A percentile compares a stretch with the other conserved stretches of the same genome.
Evolutionary conservation across 2,888 invertebrate species (phyloP).

Genomic region (Onchidella celtica): DNA sequence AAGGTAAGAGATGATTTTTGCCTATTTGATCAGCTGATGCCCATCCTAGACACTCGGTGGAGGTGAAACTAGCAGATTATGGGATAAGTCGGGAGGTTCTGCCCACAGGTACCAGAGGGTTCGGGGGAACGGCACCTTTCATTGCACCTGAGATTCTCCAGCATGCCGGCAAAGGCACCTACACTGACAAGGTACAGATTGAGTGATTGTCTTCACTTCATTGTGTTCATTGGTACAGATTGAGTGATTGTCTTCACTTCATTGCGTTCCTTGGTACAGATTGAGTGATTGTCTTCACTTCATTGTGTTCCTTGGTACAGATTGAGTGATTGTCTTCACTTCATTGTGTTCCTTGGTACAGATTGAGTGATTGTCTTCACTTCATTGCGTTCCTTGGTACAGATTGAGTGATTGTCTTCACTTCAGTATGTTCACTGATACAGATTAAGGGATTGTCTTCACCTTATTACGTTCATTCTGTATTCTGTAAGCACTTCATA

Average conservation of each 20-base stretch:
- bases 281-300: neutral
- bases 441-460: neutral
- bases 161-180: conserved; percentile 98
- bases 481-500: no score
- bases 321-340: no score
- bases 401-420: no score
- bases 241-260: no score
- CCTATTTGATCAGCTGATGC: conserved; percentile 20
- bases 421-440: no score
- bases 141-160: conserved; percentile 99
- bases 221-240: neutral
- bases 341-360: no score
- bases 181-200: conserved; percentile 93
- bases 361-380: neutral
- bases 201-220: neutral
- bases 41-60: conserved; percentile 62
- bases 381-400: neutral
- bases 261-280: no score
- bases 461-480: neutral
- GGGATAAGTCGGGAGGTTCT: conserved; percentile 86
- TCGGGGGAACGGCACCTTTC: conserved; percentile 97
- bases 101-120: conserved; percentile 92
- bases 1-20: neutral
- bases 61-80: conserved; percentile 97
- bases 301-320: neutral